Evolutionary conservation across 2,888 invertebrate genomes (phyloP).

Genomic region (Athalia cordata): DNA sequence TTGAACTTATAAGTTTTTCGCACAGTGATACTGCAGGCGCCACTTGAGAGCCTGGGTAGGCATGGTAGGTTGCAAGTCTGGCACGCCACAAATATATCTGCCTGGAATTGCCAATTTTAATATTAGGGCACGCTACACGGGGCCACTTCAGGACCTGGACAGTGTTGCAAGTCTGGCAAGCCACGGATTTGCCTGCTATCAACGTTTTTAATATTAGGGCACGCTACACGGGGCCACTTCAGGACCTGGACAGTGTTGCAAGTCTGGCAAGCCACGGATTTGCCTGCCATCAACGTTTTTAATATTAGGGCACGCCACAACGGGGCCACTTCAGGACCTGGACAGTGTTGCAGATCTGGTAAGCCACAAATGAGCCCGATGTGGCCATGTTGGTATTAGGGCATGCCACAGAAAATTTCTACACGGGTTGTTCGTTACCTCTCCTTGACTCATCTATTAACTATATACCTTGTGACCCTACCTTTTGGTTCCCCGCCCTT

Average conservation of each 20-base stretch:
- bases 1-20: neutral
- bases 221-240: constrained; percentile 1
- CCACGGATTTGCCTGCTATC: constrained; percentile 12
- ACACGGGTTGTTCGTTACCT: no score
- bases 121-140: neutral
- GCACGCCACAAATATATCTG: no score
- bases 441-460: no score
- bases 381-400: constrained; percentile 23
- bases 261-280: constrained; percentile 21
- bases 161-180: constrained; percentile 26
- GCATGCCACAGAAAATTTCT: constrained; percentile 33
- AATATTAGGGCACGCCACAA: constrained; percentile 14
- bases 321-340: constrained; percentile 11
- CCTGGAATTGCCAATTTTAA: neutral
- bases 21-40: neutral
- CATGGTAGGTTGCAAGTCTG: no score
- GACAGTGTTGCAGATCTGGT: neutral
- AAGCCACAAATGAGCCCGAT: constrained; percentile 25
- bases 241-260: constrained; percentile 17
- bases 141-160: constrained; percentile 13
- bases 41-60: no score
- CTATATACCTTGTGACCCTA: no score
- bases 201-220: constrained; percentile 7
- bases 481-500: no score
- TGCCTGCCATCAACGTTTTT: neutral